Evolutionary conservation across 2,797 vertebrate species (phyloP).

Genomic region (Hylomyscus alleni): DNA sequence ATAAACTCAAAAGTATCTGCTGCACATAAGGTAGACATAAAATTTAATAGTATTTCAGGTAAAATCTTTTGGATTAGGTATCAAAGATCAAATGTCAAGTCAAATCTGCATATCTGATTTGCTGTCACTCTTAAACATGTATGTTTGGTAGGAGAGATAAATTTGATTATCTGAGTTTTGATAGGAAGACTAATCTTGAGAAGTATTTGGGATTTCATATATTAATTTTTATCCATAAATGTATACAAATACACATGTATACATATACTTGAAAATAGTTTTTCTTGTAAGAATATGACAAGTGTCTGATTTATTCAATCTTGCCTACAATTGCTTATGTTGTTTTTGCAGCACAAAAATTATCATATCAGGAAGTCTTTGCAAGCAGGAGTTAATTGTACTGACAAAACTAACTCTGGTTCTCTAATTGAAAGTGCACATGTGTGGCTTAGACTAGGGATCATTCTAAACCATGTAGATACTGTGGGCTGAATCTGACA

Average conservation of each 20-base stretch:
- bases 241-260: accelerated
- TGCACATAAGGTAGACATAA: neutral
- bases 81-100: slow-evolving; percentile 49
- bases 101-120: slow-evolving; percentile 46
- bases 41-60: slow-evolving; percentile 16
- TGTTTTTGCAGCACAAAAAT: slow-evolving; percentile 40
- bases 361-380: slow-evolving; percentile 44
- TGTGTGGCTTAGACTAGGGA: neutral
- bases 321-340: neutral
- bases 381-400: slow-evolving; percentile 74
- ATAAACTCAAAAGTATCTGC: neutral
- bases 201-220: slow-evolving; percentile 49
- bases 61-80: slow-evolving; percentile 43
- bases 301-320: slow-evolving; percentile 11
- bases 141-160: slow-evolving; percentile 46
- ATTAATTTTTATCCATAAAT: slow-evolving; percentile 31
- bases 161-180: slow-evolving; percentile 41
- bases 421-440: slow-evolving; percentile 63
- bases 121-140: slow-evolving; percentile 42
- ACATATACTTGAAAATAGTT: slow-evolving; percentile 32
- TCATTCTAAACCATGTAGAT: slow-evolving; percentile 34
- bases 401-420: slow-evolving; percentile 68
- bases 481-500: neutral
- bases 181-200: slow-evolving; percentile 2
- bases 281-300: slow-evolving; percentile 51